phyloP scores from a whole-genome alignment of 2,888 invertebrate species.

The Theretra japonica region DNA sequence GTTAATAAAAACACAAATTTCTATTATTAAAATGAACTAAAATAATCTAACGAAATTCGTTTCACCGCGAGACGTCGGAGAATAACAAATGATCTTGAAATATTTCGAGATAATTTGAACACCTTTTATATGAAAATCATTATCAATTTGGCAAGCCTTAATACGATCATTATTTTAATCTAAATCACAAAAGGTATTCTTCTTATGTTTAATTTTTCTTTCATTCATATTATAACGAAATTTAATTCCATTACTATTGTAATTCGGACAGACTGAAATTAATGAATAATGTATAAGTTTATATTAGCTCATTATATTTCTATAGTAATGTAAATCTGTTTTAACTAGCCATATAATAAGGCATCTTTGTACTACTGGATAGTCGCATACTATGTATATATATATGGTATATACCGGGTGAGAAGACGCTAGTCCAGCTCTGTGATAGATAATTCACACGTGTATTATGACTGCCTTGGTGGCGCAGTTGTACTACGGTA shows the following conservation, averaged over 20 bases:
- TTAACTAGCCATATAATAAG: not conserved
- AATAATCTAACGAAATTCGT: slow-evolving; percentile 65
- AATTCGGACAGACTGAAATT: slow-evolving; percentile 25
- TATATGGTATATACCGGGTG: no score
- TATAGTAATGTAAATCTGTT: not conserved
- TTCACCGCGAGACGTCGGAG: slow-evolving; percentile 66
- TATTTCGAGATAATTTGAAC: slow-evolving; percentile 61
- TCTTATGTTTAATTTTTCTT: slow-evolving; percentile 39
- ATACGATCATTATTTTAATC: slow-evolving; percentile 55
- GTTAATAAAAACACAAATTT: slow-evolving; percentile 22
- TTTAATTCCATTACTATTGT: slow-evolving; percentile 34
- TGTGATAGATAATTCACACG: no score
- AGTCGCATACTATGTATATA: not conserved
- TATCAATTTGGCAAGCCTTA: slow-evolving; percentile 82
- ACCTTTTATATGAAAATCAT: slow-evolving; percentile 73
- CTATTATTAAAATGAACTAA: slow-evolving; percentile 30
- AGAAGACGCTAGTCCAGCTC: no score
- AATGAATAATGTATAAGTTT: slow-evolving; percentile 11
- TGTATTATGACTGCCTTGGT: no score
- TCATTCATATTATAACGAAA: slow-evolving; percentile 39
- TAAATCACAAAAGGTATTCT: slow-evolving; percentile 37
- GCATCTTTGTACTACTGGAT: not conserved
- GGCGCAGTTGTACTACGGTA: no score
- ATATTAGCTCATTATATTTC: not conserved
- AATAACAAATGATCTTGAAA: slow-evolving; percentile 77